Evolutionary conservation across 92 coral and sea anemone species (phyloP).

Genomic region (Micromussa lordhowensis): DNA sequence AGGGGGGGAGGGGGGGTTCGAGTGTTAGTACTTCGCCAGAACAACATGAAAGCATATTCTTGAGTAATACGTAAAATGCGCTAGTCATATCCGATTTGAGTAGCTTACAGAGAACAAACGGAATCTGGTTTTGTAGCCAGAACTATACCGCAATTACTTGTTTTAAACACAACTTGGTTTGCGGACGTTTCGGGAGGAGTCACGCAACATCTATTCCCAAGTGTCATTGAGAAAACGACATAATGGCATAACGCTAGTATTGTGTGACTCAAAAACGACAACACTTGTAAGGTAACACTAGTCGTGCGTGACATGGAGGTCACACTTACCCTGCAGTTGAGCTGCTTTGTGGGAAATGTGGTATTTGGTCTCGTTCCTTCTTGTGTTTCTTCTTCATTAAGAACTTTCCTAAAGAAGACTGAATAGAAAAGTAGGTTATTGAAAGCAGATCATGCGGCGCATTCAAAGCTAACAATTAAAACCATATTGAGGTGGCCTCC

Average conservation of each 20-base stretch:
- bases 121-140: background rate
- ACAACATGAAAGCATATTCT: too few species aligned
- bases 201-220: background rate
- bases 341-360: conserved; percentile 27
- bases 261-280: background rate
- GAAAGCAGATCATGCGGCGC: too few species aligned
- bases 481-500: too few species aligned
- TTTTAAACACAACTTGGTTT: background rate
- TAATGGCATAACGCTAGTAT: too few species aligned
- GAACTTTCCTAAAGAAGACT: conserved; percentile 75
- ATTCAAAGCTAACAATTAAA: too few species aligned
- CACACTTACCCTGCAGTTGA: conserved; percentile 37
- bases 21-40: too few species aligned
- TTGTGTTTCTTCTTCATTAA: conserved; percentile 64
- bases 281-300: background rate
- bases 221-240: background rate
- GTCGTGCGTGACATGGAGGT: background rate
- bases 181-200: background rate
- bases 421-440: background rate
- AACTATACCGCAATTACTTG: background rate
- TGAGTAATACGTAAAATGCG: too few species aligned
- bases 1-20: too few species aligned
- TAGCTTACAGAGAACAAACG: too few species aligned
- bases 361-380: conserved; percentile 53
- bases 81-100: too few species aligned